Evolutionary conservation across 2,797 vertebrate genomes (phyloP).

Genomic region (Agapornis canus): DNA sequence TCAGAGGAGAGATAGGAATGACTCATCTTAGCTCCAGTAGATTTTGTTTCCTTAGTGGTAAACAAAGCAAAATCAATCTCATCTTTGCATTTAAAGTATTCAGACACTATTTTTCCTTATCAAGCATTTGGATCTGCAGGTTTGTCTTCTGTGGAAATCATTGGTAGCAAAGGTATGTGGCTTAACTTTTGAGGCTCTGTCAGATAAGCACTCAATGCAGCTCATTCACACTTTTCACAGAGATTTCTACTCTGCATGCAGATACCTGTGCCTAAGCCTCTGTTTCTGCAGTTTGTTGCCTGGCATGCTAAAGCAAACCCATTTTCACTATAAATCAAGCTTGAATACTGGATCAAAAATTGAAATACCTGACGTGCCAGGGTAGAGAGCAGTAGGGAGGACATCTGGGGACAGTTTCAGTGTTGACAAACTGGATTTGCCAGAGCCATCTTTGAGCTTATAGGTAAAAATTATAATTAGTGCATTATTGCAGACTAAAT

Average conservation of each 20-base stretch:
- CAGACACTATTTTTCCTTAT: neutral
- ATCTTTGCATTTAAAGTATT: conserved; percentile 14
- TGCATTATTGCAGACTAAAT: neutral
- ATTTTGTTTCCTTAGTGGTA: neutral
- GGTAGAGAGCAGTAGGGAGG: neutral
- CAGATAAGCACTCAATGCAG: neutral
- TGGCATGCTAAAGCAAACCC: neutral
- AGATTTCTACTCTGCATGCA: neutral
- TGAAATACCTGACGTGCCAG: neutral
- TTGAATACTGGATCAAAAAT: neutral
- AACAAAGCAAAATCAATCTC: conserved; percentile 30
- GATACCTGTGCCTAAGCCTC: neutral
- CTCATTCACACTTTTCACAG: neutral
- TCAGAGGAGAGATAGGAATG: neutral
- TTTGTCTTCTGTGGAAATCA: neutral
- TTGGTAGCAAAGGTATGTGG: neutral
- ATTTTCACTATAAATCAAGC: neutral
- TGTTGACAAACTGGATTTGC: neutral
- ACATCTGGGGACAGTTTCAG: neutral
- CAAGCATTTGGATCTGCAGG: neutral
- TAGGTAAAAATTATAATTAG: neutral
- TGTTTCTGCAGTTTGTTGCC: neutral
- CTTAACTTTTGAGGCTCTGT: neutral
- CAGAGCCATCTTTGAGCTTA: neutral
- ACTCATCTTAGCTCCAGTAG: neutral